phyloP scores from a whole-genome alignment of 1,140 invertebrate species.

The Hydropsyche tenuis region DNA sequence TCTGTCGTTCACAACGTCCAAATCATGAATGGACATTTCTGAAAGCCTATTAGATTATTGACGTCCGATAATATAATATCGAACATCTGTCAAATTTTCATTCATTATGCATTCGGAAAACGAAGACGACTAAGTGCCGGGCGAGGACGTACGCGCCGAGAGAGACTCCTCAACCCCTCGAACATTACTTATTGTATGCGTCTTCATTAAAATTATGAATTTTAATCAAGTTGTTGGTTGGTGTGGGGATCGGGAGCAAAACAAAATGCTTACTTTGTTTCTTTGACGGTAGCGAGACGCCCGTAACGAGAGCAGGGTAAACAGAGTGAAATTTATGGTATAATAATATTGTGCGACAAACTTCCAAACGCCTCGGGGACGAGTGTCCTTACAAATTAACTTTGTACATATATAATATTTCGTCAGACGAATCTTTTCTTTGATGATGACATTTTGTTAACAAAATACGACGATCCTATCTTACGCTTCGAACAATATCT shows the following conservation, averaged over 20 bases:
- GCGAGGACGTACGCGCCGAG: too few relatives aligned
- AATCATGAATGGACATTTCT: background rate
- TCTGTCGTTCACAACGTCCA: background rate
- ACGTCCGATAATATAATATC: background rate
- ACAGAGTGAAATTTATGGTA: slow-evolving; percentile 22
- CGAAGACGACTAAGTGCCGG: too few relatives aligned
- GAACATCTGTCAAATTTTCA: background rate
- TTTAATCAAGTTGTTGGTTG: slow-evolving; percentile 8
- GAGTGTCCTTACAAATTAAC: slow-evolving; percentile 20
- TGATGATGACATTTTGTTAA: too few relatives aligned
- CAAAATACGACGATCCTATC: too few relatives aligned
- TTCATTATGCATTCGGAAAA: background rate
- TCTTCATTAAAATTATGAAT: slow-evolving; percentile 26
- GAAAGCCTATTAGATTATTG: slow-evolving; percentile 6
- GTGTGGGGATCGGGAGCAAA: background rate
- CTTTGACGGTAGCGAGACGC: background rate
- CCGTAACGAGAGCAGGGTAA: background rate
- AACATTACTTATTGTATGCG: background rate
- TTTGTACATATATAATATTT: slow-evolving; percentile 21
- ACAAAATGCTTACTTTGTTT: slow-evolving; percentile 21
- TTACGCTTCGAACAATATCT: too few relatives aligned
- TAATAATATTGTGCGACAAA: slow-evolving; percentile 27
- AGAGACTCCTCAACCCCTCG: background rate
- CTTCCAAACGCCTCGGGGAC: slow-evolving; percentile 9
- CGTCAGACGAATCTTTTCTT: background rate